Conservation (phyloP, 2,797 vertebrate species). For the Loriculus beryllinus region DNA sequence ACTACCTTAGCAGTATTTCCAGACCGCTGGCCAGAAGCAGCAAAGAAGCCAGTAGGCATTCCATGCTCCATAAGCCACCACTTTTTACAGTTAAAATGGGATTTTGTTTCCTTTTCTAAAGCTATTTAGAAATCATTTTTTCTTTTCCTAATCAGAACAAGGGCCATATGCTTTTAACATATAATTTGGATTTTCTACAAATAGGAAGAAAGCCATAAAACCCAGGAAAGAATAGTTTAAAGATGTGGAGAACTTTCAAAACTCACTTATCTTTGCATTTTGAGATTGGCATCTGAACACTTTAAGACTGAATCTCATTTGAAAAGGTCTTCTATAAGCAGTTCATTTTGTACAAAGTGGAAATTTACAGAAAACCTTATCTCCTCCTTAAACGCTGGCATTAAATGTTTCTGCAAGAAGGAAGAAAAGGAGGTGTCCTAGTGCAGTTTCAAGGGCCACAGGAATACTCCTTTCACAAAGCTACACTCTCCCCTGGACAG, state of each 20-base stretch:
- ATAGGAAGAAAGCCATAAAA: neutral
- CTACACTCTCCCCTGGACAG: neutral
- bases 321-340: neutral
- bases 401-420: neutral
- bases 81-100: neutral
- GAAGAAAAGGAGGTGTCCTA: neutral
- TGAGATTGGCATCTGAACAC: neutral
- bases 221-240: neutral
- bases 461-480: neutral
- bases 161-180: neutral
- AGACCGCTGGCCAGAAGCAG: neutral
- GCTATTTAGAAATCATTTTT: neutral
- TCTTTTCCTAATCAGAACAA: neutral
- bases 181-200: neutral
- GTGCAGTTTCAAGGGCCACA: neutral
- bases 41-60: neutral
- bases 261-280: neutral
- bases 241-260: neutral
- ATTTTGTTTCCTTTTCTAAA: slow-evolving; percentile 11
- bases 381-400: neutral
- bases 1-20: neutral
- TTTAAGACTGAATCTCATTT: neutral
- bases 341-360: neutral
- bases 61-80: neutral
- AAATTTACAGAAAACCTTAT: neutral